Evolutionary conservation across 2,888 invertebrate genomes (phyloP).

Genomic region (Drosophila ustulata): DNA sequence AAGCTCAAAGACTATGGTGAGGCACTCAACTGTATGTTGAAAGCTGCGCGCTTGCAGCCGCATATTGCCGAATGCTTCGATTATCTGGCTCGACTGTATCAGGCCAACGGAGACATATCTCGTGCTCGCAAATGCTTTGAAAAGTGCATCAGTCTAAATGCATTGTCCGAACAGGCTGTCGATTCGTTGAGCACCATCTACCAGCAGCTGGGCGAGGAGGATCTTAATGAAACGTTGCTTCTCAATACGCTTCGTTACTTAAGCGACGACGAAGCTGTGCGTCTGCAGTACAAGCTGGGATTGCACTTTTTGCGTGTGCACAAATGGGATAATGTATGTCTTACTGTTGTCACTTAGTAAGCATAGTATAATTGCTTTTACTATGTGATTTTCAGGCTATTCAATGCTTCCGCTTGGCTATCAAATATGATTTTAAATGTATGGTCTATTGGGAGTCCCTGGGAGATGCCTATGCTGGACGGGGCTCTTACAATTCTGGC

Average conservation of each 20-base stretch:
- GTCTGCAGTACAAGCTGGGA: constrained; percentile 94
- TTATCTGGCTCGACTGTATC: constrained; percentile 91
- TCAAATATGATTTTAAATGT: constrained; percentile 89
- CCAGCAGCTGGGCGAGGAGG: constrained; percentile 88
- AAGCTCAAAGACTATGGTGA: constrained; percentile 86
- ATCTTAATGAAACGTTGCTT: constrained; percentile 76
- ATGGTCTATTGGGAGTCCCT: constrained; percentile 94
- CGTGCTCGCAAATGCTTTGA: constrained; percentile 94
- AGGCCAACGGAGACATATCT: constrained; percentile 87
- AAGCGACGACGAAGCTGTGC: constrained; percentile 87
- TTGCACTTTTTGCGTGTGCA: constrained; percentile 91
- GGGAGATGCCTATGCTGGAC: constrained; percentile 94
- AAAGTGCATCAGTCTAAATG: constrained; percentile 91
- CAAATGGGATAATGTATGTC: constrained; percentile 87
- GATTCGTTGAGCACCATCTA: constrained; percentile 92
- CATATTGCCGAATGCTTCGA: constrained; percentile 90
- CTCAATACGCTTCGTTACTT: constrained; percentile 85
- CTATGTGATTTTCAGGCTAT: constrained; percentile 86
- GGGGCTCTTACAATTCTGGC: constrained; percentile 96
- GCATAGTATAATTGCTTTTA: neutral
- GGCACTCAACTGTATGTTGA: constrained; percentile 88
- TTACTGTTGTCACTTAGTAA: neutral
- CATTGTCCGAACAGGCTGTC: constrained; percentile 88
- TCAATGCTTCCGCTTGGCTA: constrained; percentile 90
- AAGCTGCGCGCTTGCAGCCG: constrained; percentile 90